Base-by-base conservation (phyloP, 2,797 vertebrate species). In the Phataginus tricuspis region DNA sequence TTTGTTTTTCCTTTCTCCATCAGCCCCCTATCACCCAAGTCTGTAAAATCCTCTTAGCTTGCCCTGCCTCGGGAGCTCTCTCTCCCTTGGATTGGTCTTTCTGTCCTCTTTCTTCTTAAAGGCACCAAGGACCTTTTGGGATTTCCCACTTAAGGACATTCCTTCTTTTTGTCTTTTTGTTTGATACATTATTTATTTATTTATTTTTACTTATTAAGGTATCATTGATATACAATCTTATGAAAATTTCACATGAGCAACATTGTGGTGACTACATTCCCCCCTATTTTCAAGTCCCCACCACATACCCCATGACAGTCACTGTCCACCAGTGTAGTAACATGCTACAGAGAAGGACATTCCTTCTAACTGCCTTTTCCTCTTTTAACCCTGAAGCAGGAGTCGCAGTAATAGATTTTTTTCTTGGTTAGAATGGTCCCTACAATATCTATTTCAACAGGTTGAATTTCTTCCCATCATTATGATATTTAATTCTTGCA, bases 401-500 rank as follows among this genome's bases (percentile, higher is more conserved):
- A 82, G 31, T 85, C 19, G 19, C 37, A 68, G 21, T 51, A n/a
- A 66, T 23, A 84, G n/a, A 57, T 53, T 80, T 86, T 79, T 82
- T 14, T 42, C 91, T 25, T 37, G 86, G 19, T 34, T 82, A 69
- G 27, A 78, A 92, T 88, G 49, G 86, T 87, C 11, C 5, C 23
- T 75, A 37, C 8, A 34, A 7, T 61, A 91, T 63, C 88, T 88
- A 77, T 64, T 75, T 94, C 66, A 96, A 77, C 31, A 87, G 29
- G 37, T 75, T 49, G 72, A 45, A 83, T 78, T 91, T 88, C 57
- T 92, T 59, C 80, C 49, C 18, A 10, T 49, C 29, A 59, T 78
- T 77, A 53, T 80, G 66, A 63, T 72, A 94, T 75, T 79, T 95
- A 89, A 75, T 90, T 91, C 75, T 83, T 25, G 34, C 71, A 82